Conservation (phyloP, 2,888 invertebrate genomes). For the Fissipunctia ypsillon region DNA sequence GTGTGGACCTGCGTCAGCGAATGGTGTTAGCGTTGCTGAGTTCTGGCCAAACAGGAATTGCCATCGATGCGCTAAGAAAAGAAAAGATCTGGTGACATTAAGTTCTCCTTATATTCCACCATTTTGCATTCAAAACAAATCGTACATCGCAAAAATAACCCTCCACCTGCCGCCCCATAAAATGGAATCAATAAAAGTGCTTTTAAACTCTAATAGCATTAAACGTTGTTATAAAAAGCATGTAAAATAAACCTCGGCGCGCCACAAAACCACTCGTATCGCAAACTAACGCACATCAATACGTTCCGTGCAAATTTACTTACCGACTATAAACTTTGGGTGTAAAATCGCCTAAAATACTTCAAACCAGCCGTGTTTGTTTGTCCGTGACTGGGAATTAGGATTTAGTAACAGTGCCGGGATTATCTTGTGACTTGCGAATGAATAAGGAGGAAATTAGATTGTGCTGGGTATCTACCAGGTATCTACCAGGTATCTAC, state of each 20-base stretch:
- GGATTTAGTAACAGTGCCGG: slow-evolving; percentile 13
- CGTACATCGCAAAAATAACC: slow-evolving; percentile 9
- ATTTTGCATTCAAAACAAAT: slow-evolving; percentile 24
- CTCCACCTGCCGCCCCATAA: slow-evolving; percentile 29
- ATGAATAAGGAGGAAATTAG: slow-evolving; percentile 13
- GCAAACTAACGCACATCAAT: slow-evolving; percentile 31
- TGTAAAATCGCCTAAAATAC: slow-evolving; percentile 50
- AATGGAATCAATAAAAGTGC: slow-evolving; percentile 52
- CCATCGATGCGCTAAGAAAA: no score
- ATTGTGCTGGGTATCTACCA: not conserved
- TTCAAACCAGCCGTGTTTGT: slow-evolving; percentile 8
- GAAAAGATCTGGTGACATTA: not conserved
- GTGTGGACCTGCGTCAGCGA: no score
- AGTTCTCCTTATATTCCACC: not conserved
- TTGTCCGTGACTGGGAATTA: slow-evolving; percentile 17
- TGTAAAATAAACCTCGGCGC: slow-evolving; percentile 39
- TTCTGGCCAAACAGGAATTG: no score
- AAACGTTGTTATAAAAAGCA: slow-evolving; percentile 47
- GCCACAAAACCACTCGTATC: slow-evolving; percentile 30
- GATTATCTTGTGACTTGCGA: slow-evolving; percentile 7
- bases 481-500: no score
- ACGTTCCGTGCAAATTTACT: slow-evolving; percentile 40
- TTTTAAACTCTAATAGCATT: slow-evolving; percentile 39
- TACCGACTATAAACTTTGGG: slow-evolving; percentile 28
- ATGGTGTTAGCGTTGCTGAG: no score